A percentile compares a stretch with the other conserved stretches of the same genome.
These are phyloP conservation scores for Zaprionus obscuricornis DNA, from an alignment of 2,888 invertebrate genomes.

Conservation along the genomic window DNA sequence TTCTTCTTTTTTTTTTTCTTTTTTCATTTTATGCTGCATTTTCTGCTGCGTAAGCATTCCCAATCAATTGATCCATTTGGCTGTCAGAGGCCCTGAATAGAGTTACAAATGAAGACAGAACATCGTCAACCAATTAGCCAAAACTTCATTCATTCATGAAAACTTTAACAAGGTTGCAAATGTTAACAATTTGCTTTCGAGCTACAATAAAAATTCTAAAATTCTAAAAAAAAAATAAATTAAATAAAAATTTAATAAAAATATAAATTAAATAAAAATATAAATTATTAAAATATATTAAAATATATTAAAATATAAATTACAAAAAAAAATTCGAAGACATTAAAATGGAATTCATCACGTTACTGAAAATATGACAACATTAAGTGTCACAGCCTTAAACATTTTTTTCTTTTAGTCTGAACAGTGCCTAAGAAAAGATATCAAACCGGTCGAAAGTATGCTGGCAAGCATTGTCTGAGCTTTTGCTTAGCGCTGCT, in stretches of 20 bases:
- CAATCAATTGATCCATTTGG: constrained; percentile 36
- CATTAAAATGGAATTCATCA: too few species aligned
- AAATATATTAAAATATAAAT: too few species aligned
- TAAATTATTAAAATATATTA: too few species aligned
- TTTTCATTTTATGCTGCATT: constrained; percentile 35
- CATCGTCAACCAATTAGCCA: constrained; percentile 32
- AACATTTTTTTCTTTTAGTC: background rate
- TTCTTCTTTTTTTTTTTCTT: constrained; percentile 25
- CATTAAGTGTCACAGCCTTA: background rate
- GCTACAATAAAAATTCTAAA: too few species aligned
- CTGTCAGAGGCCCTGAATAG: constrained; percentile 24
- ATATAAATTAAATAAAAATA: too few species aligned
- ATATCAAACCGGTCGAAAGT: constrained; percentile 42
- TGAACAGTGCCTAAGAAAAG: constrained; percentile 1
- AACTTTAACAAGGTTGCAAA: background rate
- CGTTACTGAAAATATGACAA: too few species aligned
- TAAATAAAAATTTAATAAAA: too few species aligned
- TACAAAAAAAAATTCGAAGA: too few species aligned
- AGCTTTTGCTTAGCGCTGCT: constrained; percentile 12
- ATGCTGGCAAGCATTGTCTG: constrained; percentile 8
- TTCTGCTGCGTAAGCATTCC: constrained; percentile 49
- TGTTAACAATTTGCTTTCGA: background rate
- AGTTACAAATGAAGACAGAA: constrained; percentile 23
- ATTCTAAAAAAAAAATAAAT: too few species aligned
- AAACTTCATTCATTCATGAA: constrained; percentile 1